Base-by-base conservation (phyloP, 2,888 invertebrate species). In the Mythimna vitellina region DNA sequence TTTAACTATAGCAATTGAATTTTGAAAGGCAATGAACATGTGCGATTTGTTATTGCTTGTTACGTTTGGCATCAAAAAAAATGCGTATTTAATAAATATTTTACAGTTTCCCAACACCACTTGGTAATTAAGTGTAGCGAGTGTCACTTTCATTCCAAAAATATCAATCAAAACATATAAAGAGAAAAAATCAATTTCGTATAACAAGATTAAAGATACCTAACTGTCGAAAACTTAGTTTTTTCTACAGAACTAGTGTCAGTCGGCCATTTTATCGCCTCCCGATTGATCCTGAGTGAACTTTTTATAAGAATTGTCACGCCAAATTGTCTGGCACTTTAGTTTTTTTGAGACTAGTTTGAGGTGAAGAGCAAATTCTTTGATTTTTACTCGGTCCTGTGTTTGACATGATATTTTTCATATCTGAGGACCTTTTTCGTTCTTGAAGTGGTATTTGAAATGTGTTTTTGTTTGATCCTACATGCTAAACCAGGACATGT, bases 291-390 rank as follows among this genome's bases (percentile, higher is more conserved):
- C 70, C 51, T 29, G 57, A 73, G 61, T 64, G 61, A 80, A 74
- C 54, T 82, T 84, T 83, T 83, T 77, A 63, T 54, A 32, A 35
- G 42, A 32, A 29, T 32, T 54, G 62, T 49, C 68, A 62, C 65
- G 77, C 72, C 74, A 73, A 76, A 83, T 78, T 70, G 79, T 79
- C 76, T 79, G 54, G 58, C 69, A 66, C 72, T 78, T 71, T 65
- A 51, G 62, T 76, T 79, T 83, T 81, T 66, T 29, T 32, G 46
- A 77, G 56, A 71, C 65, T 66, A 76, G 67, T 60, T 54, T 32
- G 29, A 64, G 35, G 17, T 32, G 29, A 38, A 53, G 38, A 60
- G 53, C 0, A 25, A 42, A 60, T 65, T 66, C 56, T 68, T 51
- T 4, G 63, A 54, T 51, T 57, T 64, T 71, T 71, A 49, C n/a